Base-by-base conservation (phyloP, 2,797 vertebrate genomes). In the Diceros bicornis region DNA sequence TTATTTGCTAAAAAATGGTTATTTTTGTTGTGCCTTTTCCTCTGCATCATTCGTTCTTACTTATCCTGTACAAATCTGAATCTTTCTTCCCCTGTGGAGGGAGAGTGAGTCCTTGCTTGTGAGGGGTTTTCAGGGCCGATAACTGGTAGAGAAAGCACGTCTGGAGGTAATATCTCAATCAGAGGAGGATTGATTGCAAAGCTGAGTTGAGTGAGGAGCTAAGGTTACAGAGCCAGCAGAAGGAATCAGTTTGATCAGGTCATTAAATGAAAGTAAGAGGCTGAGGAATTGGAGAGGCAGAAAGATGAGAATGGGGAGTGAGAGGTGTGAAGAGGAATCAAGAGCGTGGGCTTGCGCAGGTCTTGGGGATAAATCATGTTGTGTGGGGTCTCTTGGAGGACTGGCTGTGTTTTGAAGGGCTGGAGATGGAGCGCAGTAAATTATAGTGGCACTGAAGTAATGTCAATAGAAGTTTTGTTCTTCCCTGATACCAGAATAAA, bases 401-500 rank as follows among this genome's bases (percentile, higher is more conserved):
- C 25, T 27, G 52, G 59, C 55, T 95, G 25, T 66, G 32, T 86
- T 66, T 83, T 64, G 68, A 78, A 50, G 71, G 66, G 34, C 57
- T n/a, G 13, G 27, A 12, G 20, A 14, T 34, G 21, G 78, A 72
- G 8, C 5, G 25, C 95, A 59, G 18, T 75, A 62, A 92, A 52
- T 92, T 92, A 78, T 3, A 55, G 20, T 29, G 55, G 9, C 34
- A 16, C 44, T 62, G 21, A 95, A 92, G 50, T 81, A 92, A 37
- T 41, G 32, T 82, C 69, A 83, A n/a, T 74, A 79, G 21, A 94
- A 88, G 17, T 77, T 27, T 96, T 79, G 69, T 89, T 83, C 89
- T 87, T 61, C 21, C 41, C 61, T 55, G 32, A 68, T 81, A 41
- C 10, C n/a, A 95, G 90, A 72, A 68, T 69, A 78, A 72, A 74